Conservation (phyloP, 2,113 vertebrate genomes). For the Plectropomus leopardus region DNA sequence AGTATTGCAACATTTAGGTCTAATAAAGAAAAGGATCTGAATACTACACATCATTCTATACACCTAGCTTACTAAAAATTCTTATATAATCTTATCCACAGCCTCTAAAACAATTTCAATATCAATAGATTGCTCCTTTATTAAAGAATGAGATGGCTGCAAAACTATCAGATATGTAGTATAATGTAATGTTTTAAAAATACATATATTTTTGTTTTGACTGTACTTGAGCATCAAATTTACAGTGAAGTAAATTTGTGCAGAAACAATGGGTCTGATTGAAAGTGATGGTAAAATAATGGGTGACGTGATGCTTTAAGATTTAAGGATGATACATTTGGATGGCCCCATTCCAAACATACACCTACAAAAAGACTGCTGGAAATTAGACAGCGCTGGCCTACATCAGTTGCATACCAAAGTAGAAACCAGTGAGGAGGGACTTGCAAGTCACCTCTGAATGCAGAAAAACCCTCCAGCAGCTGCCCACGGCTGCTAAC, state of each 20-base stretch:
- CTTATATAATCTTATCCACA: no score
- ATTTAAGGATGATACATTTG: conserved; percentile 57
- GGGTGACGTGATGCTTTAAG: conserved; percentile 58
- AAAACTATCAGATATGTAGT: no score
- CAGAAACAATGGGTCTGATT: conserved; percentile 27
- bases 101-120: no score
- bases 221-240: neutral
- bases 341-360: conserved; percentile 61
- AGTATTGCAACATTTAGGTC: no score
- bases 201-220: neutral
- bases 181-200: neutral
- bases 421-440: conserved; percentile 73
- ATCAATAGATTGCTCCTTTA: no score
- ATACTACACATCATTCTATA: no score
- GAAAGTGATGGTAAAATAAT: neutral
- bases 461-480: conserved; percentile 60
- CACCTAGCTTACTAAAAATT: no score
- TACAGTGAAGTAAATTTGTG: conserved; percentile 11
- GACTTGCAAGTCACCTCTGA: conserved; percentile 68
- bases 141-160: no score
- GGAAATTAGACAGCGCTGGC: conserved; percentile 63
- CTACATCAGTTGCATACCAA: conserved; percentile 59
- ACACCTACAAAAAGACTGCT: conserved; percentile 68
- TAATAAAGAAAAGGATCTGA: no score
- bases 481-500: conserved; percentile 64